Base-by-base conservation (phyloP, 2,113 vertebrate genomes). In the Ptychochromis oligacanthus region DNA sequence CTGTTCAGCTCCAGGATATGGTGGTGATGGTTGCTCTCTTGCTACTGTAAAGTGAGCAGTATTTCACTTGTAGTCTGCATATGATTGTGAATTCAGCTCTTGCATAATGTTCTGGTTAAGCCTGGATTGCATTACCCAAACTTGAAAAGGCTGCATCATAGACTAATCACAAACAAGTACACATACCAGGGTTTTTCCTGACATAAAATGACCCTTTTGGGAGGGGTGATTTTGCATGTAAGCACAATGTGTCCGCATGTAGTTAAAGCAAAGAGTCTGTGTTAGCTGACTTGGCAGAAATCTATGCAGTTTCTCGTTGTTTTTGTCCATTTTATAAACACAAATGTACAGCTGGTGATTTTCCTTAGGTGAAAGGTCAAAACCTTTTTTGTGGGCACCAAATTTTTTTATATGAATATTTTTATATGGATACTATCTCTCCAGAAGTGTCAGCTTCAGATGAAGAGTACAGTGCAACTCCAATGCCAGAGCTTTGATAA, bases 41-140 rank as follows among this genome's bases (percentile, higher is more conserved):
- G 3, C 10, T 7, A 40, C 38, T 52, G 3, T 59, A 28, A 26
- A 76, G 22, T 76, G 34, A 76, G 75, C 24, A 77, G 9, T 43
- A 43, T 17, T 70, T 49, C 65, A 49, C 40, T 70, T 49, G 24
- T 49, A 70, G 43, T 54, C 46, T 54, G 46, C 46, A 52, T 52
- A 72, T 52, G 24, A 52, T 52, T 20, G 28, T 31, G 24, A 70
- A 46, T 70, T 70, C 52, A 75, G 34, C 24, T 56, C 26, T 52
- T 40, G 24, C 40, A 55, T 77, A 58, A 85, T 57, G 38, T 52
- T 59, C 11, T 83, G 77, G 80, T 60, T 85, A 80, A 80, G 72
- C 80, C 82, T 75, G 34, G 62, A 80, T 11, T 70, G 43, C 3
- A 70, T 28, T 18, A 28, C 43, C 28, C 43, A 40, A 70, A 70